phyloP scores from a whole-genome alignment of 2,888 invertebrate species.

The Lithodes maja region DNA sequence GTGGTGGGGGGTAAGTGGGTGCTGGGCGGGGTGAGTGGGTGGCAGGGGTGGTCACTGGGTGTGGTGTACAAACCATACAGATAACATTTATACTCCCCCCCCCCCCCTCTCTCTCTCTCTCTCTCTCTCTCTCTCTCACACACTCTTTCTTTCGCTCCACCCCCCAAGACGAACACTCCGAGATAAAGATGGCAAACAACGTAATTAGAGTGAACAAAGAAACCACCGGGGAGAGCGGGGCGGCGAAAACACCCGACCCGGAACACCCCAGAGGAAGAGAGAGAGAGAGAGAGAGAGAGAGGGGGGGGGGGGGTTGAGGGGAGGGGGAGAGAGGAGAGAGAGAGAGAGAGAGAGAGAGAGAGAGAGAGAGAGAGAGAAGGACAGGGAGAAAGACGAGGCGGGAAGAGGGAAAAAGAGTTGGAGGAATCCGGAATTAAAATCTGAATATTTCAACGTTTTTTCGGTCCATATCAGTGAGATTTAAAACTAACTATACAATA shows the following conservation, averaged over 20 bases:
- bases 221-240: constrained; percentile 19
- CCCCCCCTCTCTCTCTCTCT: too few relatives aligned
- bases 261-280: constrained; percentile 16
- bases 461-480: too few relatives aligned
- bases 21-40: not conserved
- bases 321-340: not conserved
- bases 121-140: too few relatives aligned
- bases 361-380: not conserved
- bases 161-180: constrained; percentile 43
- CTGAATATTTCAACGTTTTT: too few relatives aligned
- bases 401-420: not conserved
- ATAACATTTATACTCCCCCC: too few relatives aligned
- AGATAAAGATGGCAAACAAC: constrained; percentile 62
- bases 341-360: not conserved
- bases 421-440: too few relatives aligned
- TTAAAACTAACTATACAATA: too few relatives aligned
- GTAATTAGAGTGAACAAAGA: constrained; percentile 63
- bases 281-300: not conserved
- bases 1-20: not conserved
- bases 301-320: not conserved
- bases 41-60: not conserved
- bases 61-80: not conserved
- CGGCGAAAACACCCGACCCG: constrained; percentile 49
- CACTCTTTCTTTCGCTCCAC: too few relatives aligned
- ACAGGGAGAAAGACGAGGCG: not conserved